Evolutionary conservation across 2,888 invertebrate species (phyloP).

Genomic region (Drosophila neonasuta): DNA sequence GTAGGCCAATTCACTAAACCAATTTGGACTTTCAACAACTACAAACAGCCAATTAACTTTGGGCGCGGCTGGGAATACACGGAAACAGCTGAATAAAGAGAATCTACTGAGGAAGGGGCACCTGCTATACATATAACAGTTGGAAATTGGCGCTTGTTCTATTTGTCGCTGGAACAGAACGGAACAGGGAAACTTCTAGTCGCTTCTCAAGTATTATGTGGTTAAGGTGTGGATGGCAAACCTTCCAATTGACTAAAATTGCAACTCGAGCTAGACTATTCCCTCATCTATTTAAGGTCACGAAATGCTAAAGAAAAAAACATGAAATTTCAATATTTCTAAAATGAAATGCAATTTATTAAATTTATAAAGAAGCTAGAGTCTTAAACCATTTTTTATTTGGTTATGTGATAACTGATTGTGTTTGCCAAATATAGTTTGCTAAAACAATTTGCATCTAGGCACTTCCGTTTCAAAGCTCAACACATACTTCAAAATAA

Average conservation of each 20-base stretch:
- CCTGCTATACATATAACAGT: slow-evolving; percentile 22
- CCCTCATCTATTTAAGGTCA: background rate
- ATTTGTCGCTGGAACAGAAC: slow-evolving; percentile 48
- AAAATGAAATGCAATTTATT: no score
- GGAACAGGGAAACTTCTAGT: background rate
- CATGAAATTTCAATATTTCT: no score
- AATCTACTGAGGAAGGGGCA: background rate
- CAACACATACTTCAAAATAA: slow-evolving; percentile 12
- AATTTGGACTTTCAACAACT: slow-evolving; percentile 54
- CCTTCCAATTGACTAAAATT: slow-evolving; percentile 17
- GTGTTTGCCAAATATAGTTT: background rate
- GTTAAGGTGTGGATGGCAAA: background rate
- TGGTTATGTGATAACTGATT: no score
- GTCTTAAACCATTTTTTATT: no score
- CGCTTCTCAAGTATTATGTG: slow-evolving; percentile 29
- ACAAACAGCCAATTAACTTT: slow-evolving; percentile 74
- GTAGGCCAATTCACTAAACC: slow-evolving; percentile 62
- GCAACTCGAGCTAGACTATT: background rate
- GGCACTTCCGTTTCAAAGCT: background rate
- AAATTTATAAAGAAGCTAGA: no score
- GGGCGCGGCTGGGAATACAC: slow-evolving; percentile 42
- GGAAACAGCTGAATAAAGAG: slow-evolving; percentile 40
- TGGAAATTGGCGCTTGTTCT: slow-evolving; percentile 46
- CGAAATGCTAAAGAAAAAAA: background rate
- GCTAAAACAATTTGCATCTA: background rate